Evolutionary conservation across 2,888 invertebrate species (phyloP).

Genomic region (Melieria omissa): DNA sequence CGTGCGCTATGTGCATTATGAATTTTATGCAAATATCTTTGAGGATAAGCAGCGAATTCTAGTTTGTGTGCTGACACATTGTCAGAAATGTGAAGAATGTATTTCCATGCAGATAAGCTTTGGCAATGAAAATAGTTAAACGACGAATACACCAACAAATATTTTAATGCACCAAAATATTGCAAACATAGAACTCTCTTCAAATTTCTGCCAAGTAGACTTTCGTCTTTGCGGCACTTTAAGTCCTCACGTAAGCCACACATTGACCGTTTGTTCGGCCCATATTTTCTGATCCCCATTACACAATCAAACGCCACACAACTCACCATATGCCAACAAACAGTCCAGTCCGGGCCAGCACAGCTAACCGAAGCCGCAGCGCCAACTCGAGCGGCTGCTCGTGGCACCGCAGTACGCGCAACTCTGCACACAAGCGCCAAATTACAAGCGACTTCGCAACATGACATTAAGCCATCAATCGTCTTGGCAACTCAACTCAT

Average conservation of each 20-base stretch:
- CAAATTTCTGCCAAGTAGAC: too few species aligned
- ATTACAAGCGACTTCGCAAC: conserved; percentile 35
- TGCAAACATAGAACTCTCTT: too few species aligned
- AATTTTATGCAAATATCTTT: conserved; percentile 28
- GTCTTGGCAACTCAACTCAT: conserved; percentile 40
- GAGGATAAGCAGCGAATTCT: conserved; percentile 21
- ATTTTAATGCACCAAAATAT: too few species aligned
- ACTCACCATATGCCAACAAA: background rate
- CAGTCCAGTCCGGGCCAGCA: background rate
- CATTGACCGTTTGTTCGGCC: too few species aligned
- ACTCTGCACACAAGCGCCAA: background rate
- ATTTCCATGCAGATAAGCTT: conserved; percentile 12
- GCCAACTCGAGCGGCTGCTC: background rate
- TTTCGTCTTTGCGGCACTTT: too few species aligned
- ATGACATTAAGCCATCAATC: conserved; percentile 51
- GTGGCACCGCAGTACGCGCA: background rate
- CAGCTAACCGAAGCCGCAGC: background rate
- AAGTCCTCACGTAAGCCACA: too few species aligned
- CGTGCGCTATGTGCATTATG: conserved; percentile 20
- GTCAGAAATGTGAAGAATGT: background rate
- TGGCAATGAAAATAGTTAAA: background rate
- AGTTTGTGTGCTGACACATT: conserved; percentile 14
- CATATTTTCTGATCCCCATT: too few species aligned
- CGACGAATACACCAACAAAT: background rate
- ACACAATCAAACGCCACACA: too few species aligned